Evolutionary conservation across 2,113 vertebrate genomes (phyloP).

Genomic region (Lota lota): DNA sequence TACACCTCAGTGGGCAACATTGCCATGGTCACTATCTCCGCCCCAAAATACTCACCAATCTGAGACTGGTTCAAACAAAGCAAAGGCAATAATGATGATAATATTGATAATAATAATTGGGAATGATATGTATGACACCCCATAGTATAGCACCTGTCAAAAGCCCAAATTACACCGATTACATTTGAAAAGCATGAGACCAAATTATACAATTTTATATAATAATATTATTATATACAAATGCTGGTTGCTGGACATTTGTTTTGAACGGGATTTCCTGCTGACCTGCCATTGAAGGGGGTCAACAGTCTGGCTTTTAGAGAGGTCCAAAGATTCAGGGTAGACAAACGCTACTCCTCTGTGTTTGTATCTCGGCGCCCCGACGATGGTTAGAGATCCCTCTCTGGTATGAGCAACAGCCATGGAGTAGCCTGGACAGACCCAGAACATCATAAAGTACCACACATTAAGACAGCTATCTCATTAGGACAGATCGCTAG

Average conservation of each 20-base stretch:
- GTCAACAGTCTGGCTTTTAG: constrained; percentile 22
- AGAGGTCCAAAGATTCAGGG: accelerated
- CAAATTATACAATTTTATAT: neutral
- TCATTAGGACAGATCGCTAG: too few relatives aligned
- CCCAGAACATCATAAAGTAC: neutral
- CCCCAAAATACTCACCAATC: constrained; percentile 83
- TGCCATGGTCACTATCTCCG: constrained; percentile 76
- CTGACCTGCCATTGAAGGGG: constrained; percentile 40
- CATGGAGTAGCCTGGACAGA: constrained; percentile 67
- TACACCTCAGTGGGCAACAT: constrained; percentile 42
- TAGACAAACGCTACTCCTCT: constrained; percentile 36
- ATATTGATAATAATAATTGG: too few relatives aligned
- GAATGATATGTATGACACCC: too few relatives aligned
- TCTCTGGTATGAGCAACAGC: neutral
- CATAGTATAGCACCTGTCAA: too few relatives aligned
- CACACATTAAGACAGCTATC: neutral
- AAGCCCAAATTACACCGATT: neutral
- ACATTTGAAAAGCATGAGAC: neutral
- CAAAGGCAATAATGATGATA: neutral
- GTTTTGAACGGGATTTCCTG: neutral
- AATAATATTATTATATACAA: neutral
- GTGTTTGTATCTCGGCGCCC: constrained; percentile 68
- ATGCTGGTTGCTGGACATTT: neutral
- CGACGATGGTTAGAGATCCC: constrained; percentile 42
- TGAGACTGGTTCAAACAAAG: constrained; percentile 45